Evolutionary conservation across 2,888 invertebrate species (phyloP), one percentile per base, ranked within the genome.

Genomic region (Auanema freiburgensis): DNA sequence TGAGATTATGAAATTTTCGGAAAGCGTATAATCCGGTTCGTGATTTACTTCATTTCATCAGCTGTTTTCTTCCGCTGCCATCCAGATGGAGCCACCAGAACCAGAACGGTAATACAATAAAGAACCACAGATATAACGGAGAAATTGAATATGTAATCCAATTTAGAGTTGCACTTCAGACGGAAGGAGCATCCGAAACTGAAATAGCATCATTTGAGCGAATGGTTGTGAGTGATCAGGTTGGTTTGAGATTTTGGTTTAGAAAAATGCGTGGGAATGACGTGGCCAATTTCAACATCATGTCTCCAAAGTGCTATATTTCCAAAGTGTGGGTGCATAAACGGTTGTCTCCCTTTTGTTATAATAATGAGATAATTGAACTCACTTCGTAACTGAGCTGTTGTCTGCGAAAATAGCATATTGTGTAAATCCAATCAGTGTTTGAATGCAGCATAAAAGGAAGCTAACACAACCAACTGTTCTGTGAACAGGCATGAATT

Each of bases 61-160:
- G 73, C 71, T 12, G 80, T 79, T 52, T 72, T 70, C 18, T 62
- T 44, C 43, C 79, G 65, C 62, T 66, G 67, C 79, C 79, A 80
- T n/a, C 68, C 60, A 10, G 63, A 25, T 21, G 76, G 76, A 59
- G 70, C 63, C 16, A 76, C 67, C 10, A 79, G 51, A 8, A 69
- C 65, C 16, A 73, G 52, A 23, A 79, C 68, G 14, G 70, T 63
- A n/a, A 76, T 57, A 18, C 68, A 61, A 59, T 79, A 80, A 54
- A 75, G 44, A 55, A 80, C 59, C 21, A 76, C 59, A 16, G 63
- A 66, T n/a, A 80, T 42, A 40, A 79, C 63, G n/a, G 62, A 50
- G 61, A 76, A 70, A 33, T 73, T 77, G 41, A 66, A 72, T 33
- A 80, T 59, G 57, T 70, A 67, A 40, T 71, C 72, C 62, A 70